Base-by-base conservation (phyloP, 2,888 invertebrate species). In the Chrysodeixis includens region DNA sequence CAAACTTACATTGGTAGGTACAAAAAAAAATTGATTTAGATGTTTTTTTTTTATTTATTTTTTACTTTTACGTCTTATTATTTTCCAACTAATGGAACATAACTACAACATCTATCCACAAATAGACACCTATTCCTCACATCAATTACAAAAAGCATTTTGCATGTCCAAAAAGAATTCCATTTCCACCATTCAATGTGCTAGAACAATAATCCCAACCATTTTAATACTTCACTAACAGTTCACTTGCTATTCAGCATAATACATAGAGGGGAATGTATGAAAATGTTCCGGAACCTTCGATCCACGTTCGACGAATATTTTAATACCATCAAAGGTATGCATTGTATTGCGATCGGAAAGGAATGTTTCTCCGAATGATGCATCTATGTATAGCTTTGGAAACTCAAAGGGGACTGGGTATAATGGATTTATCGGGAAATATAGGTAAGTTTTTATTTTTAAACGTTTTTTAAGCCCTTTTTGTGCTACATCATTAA, bases 251-350 rank as follows among this genome's bases (percentile, higher is more conserved):
- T 4, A 40, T 12, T 14, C 40, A n/a, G n/a, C 40, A 40, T n/a
- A 40, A n/a, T 40, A 40, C n/a, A n/a, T n/a, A 40, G n/a, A 4
- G n/a, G 40, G 12, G n/a, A 4, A n/a, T 40, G 40, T 40, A n/a
- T 4, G 7, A 40, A n/a, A 40, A 40, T 40, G 40, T 7, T n/a
- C n/a, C 6, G n/a, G 6, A n/a, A n/a, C 40, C n/a, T 3, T 40
- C 40, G 14, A 40, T 4, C 3, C 10, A 40, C 14, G 40, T 40
- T n/a, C n/a, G 40, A 40, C 0, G 40, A 14, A 40, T 40, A 35
- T n/a, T 40, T 40, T 40, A 40, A 40, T 40, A 40, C 40, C 40
- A n/a, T 40, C 40, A 40, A 40, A 40, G n/a, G 40, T n/a, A 40
- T 40, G 40, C 14, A 40, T 14, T 14, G 40, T 40, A n/a, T 14